Evolutionary conservation across 2,113 vertebrate genomes (phyloP), one percentile per base, ranked within the genome.

Genomic region (Syrmaticus mikado): DNA sequence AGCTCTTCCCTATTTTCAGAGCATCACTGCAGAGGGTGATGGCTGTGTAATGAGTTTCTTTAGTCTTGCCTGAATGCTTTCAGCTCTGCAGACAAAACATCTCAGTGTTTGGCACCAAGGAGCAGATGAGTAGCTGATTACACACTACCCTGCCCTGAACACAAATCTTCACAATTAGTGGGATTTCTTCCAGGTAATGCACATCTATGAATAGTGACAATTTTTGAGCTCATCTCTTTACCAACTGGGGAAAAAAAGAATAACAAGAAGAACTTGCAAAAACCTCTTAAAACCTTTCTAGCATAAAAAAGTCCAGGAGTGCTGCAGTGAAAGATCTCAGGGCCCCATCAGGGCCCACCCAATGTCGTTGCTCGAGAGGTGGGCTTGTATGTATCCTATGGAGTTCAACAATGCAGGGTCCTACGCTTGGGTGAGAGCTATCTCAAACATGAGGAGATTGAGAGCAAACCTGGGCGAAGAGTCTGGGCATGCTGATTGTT

Each of bases 11-110:
- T 34, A 90, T 96, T 95, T 82, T 65, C 28, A 9, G 68, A 83
- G 79, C 87, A 30, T 92, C 3, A 0, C 67, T 0, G 1, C 87
- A 87, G 80, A 85, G 57, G 60, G 43, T 90, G 91, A 93, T 92
- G 82, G 72, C 93, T 93, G 76, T 50, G 13, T 95, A 92, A 95
- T 96, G 94, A 94, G 91, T 87, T 96, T 96, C 94, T 85, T 94
- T 94, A 94, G 95, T 94, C 85, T 92, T 93, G 92, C 91, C 68
- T 93, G 94, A 95, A n/a, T 89, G 95, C 89, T 77, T 84, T 74
- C 16, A 0, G 82, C 75, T 93, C 79, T 85, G 72, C 85, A 87
- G 68, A 81, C 52, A 65, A 48, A 64, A 43, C 38, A 82, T 92
- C 82, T 87, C 68, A 61, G 64, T 0, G 2, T 94, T 82, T n/a